phyloP scores from a whole-genome alignment of 1,140 invertebrate species.

The Orchesella cincta region DNA sequence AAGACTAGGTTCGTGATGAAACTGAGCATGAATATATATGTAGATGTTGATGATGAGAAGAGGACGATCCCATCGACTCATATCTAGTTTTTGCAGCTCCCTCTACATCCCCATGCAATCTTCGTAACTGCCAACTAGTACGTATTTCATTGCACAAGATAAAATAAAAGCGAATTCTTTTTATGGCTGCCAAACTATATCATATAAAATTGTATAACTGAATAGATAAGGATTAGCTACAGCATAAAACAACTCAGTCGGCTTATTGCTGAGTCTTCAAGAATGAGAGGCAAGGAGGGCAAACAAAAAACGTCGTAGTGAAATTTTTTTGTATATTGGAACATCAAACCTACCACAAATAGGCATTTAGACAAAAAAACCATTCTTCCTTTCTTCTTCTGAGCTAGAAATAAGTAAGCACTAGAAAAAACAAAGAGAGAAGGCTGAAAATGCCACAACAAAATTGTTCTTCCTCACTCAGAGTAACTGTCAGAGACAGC shows the following conservation, averaged over 20 bases:
- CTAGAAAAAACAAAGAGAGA: too few relatives aligned
- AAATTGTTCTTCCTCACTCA: slow-evolving; percentile 12
- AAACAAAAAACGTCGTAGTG: background rate
- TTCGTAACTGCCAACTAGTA: background rate
- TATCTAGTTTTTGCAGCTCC: background rate
- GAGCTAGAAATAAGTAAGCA: background rate
- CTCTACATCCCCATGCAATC: background rate
- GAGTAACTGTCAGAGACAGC: slow-evolving; percentile 18
- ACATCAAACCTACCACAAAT: background rate
- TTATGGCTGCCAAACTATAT: too few relatives aligned
- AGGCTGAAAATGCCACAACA: background rate
- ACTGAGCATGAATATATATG: too few relatives aligned
- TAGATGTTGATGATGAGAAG: background rate
- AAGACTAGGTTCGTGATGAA: too few relatives aligned
- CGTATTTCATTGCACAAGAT: background rate
- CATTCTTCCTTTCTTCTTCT: background rate
- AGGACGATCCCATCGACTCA: too few relatives aligned
- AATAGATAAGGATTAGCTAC: too few relatives aligned
- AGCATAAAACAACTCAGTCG: background rate
- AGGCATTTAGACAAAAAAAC: background rate
- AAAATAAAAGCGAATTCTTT: too few relatives aligned
- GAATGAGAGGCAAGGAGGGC: background rate
- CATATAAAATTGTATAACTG: too few relatives aligned
- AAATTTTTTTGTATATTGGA: background rate
- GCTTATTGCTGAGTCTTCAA: background rate